Evolutionary conservation across 2,888 invertebrate genomes (phyloP), one percentile per base, ranked within the genome.

Genomic region (Megamerina dolium): DNA sequence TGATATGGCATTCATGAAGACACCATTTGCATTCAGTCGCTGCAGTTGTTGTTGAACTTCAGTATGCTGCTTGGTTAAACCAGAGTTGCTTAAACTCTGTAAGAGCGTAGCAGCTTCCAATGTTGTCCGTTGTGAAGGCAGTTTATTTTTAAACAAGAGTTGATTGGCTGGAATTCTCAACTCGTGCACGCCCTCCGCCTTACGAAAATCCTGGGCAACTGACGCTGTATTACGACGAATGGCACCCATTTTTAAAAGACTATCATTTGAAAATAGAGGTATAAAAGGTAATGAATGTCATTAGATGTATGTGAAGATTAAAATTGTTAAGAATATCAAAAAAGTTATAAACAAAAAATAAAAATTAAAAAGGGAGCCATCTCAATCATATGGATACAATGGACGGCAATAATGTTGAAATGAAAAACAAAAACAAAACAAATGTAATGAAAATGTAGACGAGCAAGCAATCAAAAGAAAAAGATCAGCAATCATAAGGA

Each of bases 181-280:
- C 63, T 67, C 69, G 60, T 65, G 65, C 67, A 71, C 73, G 71
- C 72, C 78, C 73, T 77, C 77, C 77, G 78, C 77, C 73, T 78
- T 78, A 78, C 74, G 78, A 78, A 78, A 78, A 77, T 77, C 78
- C 77, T 73, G 73, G 66, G 73, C 73, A 64, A 72, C 72, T 55
- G 71, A 71, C 63, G 72, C 69, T 58, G 72, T 72, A 48, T 72
- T 72, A 50, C 72, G 72, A 64, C 73, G 71, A 47, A 72, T 64
- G 46, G 72, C 72, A 56, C 71, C 71, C 72, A 72, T 72, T 70
- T 72, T 71, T 13, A 72, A 57, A 54, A 70, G 68, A 63, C 72
- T 72, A 52, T 2, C 60, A 40, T 36, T 6, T 5, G 1, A 30
- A 37, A 34, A 27, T 27, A 14, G 16, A 13, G 13, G 2, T 2